Evolutionary conservation across 1,140 invertebrate species (phyloP).

Genomic region (Nasonia vitripennis): DNA sequence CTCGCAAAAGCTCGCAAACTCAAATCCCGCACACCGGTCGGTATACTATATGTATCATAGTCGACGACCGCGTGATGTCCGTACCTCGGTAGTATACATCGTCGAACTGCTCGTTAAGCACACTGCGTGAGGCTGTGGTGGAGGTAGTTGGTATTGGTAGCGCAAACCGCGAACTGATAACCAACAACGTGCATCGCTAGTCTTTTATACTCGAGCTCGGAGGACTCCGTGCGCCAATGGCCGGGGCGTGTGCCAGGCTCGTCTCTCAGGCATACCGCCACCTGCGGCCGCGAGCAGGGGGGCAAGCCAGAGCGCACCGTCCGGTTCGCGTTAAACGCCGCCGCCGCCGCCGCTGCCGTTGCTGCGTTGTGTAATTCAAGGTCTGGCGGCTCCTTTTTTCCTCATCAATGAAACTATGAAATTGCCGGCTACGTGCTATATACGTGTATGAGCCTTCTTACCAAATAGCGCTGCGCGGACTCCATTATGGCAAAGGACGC

Average conservation of each 20-base stretch:
- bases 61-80: neutral
- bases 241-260: constrained; percentile 37
- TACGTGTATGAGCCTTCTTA: constrained; percentile 45
- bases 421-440: constrained; percentile 2
- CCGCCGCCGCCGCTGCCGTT: neutral
- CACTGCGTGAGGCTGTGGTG: neutral
- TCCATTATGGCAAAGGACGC: constrained; percentile 45
- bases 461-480: constrained; percentile 51
- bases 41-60: too few relatives aligned
- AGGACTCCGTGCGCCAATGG: neutral
- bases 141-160: neutral
- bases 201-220: constrained; percentile 43
- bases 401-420: constrained; percentile 59
- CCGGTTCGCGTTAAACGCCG: constrained; percentile 15
- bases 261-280: neutral
- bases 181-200: neutral
- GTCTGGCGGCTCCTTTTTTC: constrained; percentile 60
- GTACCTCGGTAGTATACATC: neutral
- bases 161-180: constrained; percentile 50
- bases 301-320: neutral
- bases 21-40: neutral
- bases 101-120: neutral
- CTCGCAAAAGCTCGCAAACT: neutral
- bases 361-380: constrained; percentile 68
- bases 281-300: constrained; percentile 1